phyloP scores from a whole-genome alignment of 2,888 invertebrate species.

The Epinotia ramella region DNA sequence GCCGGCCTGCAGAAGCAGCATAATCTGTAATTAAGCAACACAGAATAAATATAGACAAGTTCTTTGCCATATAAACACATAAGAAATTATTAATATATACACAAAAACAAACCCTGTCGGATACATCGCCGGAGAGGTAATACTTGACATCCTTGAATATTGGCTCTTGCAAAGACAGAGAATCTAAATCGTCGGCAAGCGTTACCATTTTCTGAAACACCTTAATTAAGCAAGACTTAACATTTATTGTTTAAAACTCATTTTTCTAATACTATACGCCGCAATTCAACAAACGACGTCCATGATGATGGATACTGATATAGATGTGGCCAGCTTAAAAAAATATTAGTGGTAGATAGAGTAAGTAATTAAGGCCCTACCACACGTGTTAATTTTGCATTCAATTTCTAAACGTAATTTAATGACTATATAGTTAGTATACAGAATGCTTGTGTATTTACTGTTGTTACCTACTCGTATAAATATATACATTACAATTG shows the following conservation, averaged over 20 bases:
- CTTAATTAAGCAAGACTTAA: constrained; percentile 48
- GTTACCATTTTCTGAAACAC: constrained; percentile 81
- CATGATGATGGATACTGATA: constrained; percentile 60
- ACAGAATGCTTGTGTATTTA: no score
- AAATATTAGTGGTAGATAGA: neutral
- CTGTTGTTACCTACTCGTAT: no score
- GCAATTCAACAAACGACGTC: constrained; percentile 72
- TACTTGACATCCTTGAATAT: constrained; percentile 94
- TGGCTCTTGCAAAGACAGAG: constrained; percentile 83
- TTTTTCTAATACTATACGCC: constrained; percentile 69
- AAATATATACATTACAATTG: no score
- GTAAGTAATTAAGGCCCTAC: neutral
- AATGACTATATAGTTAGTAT: no score
- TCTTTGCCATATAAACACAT: constrained; percentile 23
- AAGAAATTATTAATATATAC: constrained; percentile 57
- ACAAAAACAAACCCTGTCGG: constrained; percentile 87
- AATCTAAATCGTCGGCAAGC: constrained; percentile 83
- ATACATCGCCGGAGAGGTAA: constrained; percentile 92
- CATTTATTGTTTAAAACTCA: constrained; percentile 66
- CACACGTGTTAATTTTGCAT: constrained; percentile 1
- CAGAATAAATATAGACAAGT: constrained; percentile 18
- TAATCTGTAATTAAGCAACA: constrained; percentile 86
- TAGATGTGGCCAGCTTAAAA: constrained; percentile 57
- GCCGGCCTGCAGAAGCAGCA: constrained; percentile 91
- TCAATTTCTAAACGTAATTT: neutral